Percentiles rank a stretch among this genome's conserved stretches.
phyloP scores from a whole-genome alignment of 2,797 vertebrate genomes.

The Molossus alvarezi region DNA sequence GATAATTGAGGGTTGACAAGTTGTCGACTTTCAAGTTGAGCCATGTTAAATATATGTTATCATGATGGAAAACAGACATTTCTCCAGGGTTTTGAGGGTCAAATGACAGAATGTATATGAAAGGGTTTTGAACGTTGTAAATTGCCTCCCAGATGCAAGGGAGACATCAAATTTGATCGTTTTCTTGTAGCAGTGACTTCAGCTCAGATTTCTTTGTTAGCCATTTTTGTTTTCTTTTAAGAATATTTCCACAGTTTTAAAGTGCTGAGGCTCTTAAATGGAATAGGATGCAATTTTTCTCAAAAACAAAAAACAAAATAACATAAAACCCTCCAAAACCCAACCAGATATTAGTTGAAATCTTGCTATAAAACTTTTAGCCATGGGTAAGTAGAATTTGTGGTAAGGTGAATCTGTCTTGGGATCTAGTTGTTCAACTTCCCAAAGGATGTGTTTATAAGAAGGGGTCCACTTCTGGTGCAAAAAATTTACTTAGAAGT shows the following conservation, averaged over 20 bases:
- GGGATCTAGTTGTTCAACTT: constrained; percentile 21
- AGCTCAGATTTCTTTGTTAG: constrained; percentile 70
- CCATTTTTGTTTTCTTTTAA: constrained; percentile 56
- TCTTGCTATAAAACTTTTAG: constrained; percentile 47
- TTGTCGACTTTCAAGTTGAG: constrained; percentile 73
- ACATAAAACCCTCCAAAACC: no score
- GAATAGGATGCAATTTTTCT: constrained; percentile 36
- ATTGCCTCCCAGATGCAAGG: constrained; percentile 35
- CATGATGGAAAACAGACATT: constrained; percentile 69
- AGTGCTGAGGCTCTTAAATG: constrained; percentile 8
- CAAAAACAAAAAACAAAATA: not conserved
- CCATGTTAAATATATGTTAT: constrained; percentile 59
- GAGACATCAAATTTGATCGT: constrained; percentile 63
- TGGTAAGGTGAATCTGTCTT: constrained; percentile 1
- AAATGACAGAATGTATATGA: constrained; percentile 68
- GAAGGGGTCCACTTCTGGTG: not conserved
- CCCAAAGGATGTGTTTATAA: not conserved
- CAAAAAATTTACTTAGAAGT: not conserved
- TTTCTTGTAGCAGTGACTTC: constrained; percentile 57
- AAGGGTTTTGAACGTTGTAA: constrained; percentile 71
- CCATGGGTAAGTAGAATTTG: constrained; percentile 3
- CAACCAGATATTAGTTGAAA: constrained; percentile 39
- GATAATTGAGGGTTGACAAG: constrained; percentile 66
- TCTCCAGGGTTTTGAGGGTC: constrained; percentile 76
- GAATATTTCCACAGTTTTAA: constrained; percentile 29